Evolutionary conservation across 2,113 vertebrate species (phyloP).

Genomic region (Oryzias javanicus): DNA sequence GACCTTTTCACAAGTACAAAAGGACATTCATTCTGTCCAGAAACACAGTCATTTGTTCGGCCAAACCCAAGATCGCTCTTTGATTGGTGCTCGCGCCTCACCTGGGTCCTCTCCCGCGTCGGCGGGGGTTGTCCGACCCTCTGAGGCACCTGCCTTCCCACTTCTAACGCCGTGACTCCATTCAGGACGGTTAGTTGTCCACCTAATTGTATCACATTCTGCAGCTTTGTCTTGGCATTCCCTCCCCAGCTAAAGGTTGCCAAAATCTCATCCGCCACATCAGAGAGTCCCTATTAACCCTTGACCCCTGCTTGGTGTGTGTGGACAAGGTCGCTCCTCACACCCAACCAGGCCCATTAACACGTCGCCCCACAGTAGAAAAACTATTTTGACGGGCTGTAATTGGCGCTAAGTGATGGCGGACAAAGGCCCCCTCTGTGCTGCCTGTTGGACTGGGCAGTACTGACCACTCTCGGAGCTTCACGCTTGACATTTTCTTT

Average conservation of each 20-base stretch:
- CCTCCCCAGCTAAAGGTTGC: slow-evolving; percentile 84
- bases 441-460: slow-evolving; percentile 64
- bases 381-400: slow-evolving; percentile 92
- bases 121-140: slow-evolving; percentile 50
- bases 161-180: slow-evolving; percentile 73
- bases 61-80: slow-evolving; percentile 66
- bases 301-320: slow-evolving; percentile 85
- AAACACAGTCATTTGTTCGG: slow-evolving; percentile 56
- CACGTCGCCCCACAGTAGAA: slow-evolving; percentile 88
- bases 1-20: slow-evolving; percentile 66
- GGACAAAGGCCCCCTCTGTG: slow-evolving; percentile 87
- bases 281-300: slow-evolving; percentile 94
- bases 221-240: slow-evolving; percentile 84
- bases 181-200: slow-evolving; percentile 84
- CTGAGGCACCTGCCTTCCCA: slow-evolving; percentile 67
- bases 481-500: slow-evolving; percentile 74
- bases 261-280: slow-evolving; percentile 91
- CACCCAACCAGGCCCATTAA: slow-evolving; percentile 93
- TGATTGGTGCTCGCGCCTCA: slow-evolving; percentile 50
- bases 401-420: slow-evolving; percentile 91
- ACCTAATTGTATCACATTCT: slow-evolving; percentile 97
- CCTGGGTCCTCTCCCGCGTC: slow-evolving; percentile 57
- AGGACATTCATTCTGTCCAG: slow-evolving; percentile 53
- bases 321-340: slow-evolving; percentile 90
- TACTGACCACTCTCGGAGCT: slow-evolving; percentile 68